Evolutionary conservation across 2,113 vertebrate genomes (phyloP).

Genomic region (Ptilorrhoa leucosticta): DNA sequence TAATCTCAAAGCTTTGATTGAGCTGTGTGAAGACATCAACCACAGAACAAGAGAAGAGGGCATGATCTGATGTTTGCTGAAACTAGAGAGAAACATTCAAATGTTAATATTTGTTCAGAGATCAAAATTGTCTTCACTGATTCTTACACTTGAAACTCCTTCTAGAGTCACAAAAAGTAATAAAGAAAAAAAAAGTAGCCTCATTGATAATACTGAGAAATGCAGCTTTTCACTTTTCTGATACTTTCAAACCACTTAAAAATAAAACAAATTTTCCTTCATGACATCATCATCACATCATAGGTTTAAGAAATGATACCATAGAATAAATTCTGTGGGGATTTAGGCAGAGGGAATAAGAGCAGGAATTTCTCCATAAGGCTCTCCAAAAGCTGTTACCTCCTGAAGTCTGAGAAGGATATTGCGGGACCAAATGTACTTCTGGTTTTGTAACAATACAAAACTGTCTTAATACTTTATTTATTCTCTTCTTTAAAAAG

Average conservation of each 20-base stretch:
- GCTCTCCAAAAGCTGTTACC: not conserved
- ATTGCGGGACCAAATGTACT: not conserved
- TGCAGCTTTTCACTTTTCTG: not conserved
- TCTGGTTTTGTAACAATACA: not conserved
- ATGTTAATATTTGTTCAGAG: not conserved
- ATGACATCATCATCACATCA: not conserved
- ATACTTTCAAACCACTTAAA: not conserved
- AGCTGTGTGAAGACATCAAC: slow-evolving; percentile 98
- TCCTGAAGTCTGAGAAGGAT: not conserved
- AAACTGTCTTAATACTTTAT: not conserved
- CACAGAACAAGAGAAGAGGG: slow-evolving; percentile 96
- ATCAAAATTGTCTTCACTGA: not conserved
- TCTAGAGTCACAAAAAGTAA: not conserved
- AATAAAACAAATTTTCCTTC: not conserved
- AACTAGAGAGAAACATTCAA: slow-evolving; percentile 75
- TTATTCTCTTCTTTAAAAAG: not conserved
- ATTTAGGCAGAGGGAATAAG: not conserved
- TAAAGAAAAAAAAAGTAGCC: not conserved
- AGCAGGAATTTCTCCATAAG: not conserved
- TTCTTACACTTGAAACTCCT: not conserved
- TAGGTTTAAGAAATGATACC: not conserved
- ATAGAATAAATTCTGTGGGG: not conserved
- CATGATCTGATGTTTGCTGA: slow-evolving; percentile 96
- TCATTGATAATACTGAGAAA: not conserved
- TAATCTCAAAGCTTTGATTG: slow-evolving; percentile 98